Conservation (phyloP, 2,888 invertebrate species). For the Metalampra italica region DNA sequence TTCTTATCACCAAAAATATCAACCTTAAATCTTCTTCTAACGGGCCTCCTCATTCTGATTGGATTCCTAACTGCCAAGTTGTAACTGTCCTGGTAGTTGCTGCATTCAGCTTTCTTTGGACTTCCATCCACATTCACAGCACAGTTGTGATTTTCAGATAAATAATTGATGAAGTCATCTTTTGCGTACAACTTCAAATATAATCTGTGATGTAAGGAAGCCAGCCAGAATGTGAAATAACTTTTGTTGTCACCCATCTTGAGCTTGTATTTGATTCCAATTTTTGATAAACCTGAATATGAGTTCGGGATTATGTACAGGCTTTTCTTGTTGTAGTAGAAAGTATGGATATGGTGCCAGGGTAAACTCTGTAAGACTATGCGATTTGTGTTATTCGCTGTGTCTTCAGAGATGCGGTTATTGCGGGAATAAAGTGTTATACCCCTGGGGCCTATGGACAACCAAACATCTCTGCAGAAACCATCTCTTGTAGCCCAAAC, state of each 20-base stretch:
- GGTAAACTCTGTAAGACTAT: constrained; percentile 71
- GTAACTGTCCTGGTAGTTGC: constrained; percentile 73
- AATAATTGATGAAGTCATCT: constrained; percentile 81
- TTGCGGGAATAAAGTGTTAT: constrained; percentile 80
- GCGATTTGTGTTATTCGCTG: constrained; percentile 49
- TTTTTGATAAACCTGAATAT: constrained; percentile 75
- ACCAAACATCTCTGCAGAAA: constrained; percentile 79
- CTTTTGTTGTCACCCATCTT: constrained; percentile 87
- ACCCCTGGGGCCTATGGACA: constrained; percentile 82
- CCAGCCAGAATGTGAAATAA: constrained; percentile 86
- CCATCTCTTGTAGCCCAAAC: constrained; percentile 81
- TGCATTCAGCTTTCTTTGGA: constrained; percentile 53
- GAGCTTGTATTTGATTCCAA: constrained; percentile 83
- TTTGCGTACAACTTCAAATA: constrained; percentile 85
- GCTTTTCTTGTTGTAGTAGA: constrained; percentile 86
- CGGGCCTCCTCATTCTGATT: constrained; percentile 53
- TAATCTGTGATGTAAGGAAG: constrained; percentile 88
- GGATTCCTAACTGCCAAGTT: constrained; percentile 72
- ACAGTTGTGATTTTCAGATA: constrained; percentile 80
- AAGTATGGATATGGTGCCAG: constrained; percentile 87
- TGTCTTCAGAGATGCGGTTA: constrained; percentile 45
- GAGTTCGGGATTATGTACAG: constrained; percentile 80
- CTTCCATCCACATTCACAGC: constrained; percentile 57
- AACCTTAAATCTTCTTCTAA: constrained; percentile 74
- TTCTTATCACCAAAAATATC: constrained; percentile 72